Evolutionary conservation across 1,140 invertebrate genomes (phyloP), one percentile per base, ranked within the genome.

Genomic region (Hyles vespertilio): DNA sequence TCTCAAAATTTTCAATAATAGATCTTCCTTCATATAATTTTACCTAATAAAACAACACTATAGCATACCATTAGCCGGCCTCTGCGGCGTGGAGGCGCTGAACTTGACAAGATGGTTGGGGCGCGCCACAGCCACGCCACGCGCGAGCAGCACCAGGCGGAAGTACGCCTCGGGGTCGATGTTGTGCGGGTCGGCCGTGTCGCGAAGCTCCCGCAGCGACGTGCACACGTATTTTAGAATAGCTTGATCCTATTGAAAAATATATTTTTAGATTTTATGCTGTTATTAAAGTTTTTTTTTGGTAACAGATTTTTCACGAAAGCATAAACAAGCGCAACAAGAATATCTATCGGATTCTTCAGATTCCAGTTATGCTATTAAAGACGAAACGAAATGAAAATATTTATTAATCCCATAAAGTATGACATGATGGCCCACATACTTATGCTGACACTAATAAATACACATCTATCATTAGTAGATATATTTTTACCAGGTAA

Each of bases 101-200:
- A 94, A 97, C 73, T 94, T 94, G 12, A 95, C 92, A 6, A 98
- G 91, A 84, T 97, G 96, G 47, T 94, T 90, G 0, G 97, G 96
- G 8, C 97, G 91, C 0, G 94, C 89, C 47, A 97, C 93, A 3
- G 97, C 96, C 60, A 99, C 95, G 50, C 94, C 93, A 48, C 96
- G 91, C 0, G 96, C 95, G 12, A 96, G 94, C 34, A 98, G 87
- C 51, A 98, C 92, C 6, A 98, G 90, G 9, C 96, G 92, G 86
- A 97, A 97, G 84, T 96, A 98, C 22, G 94, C 95, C 87, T 98
- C 97, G 3, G 97, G 96, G 85, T 98, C 97, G 56, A 98, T 92
- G 65, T 94, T 91, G 58, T 91, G 87, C 32, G 73, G 76, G 61
- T 90, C 90, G 63, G 78, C 90, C 87, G 74, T 77, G 72, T 92